Conservation (phyloP, 2,888 invertebrate genomes). For the Ernsta delagoae region DNA sequence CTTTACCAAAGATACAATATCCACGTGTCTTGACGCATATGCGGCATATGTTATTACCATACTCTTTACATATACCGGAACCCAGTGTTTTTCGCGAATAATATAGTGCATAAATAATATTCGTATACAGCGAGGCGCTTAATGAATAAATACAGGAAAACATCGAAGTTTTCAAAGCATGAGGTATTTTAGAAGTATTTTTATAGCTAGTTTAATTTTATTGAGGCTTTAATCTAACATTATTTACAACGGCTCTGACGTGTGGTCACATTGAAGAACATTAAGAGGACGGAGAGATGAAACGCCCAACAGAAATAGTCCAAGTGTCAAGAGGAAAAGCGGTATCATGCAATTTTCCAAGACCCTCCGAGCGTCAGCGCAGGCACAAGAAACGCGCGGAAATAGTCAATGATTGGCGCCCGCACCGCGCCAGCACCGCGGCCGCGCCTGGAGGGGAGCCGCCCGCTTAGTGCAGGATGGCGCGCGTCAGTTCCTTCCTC, state of each 20-base stretch:
- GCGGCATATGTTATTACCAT: background rate
- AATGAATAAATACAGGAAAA: background rate
- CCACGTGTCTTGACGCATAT: background rate
- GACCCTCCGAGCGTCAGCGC: conserved; percentile 24
- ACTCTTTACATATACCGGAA: conserved; percentile 11
- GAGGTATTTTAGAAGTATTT: too few relatives aligned
- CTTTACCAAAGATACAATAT: background rate
- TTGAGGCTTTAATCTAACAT: too few relatives aligned
- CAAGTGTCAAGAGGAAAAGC: conserved; percentile 24
- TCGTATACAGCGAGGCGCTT: background rate
- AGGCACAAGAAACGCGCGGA: conserved; percentile 21
- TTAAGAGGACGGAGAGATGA: too few relatives aligned
- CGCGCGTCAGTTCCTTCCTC: conserved; percentile 10
- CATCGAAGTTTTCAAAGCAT: background rate
- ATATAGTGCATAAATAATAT: conserved; percentile 1
- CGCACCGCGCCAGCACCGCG: background rate
- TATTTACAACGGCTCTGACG: too few relatives aligned
- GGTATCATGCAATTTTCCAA: conserved; percentile 29
- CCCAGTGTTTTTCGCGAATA: conserved; percentile 13
- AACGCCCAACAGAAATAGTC: background rate
- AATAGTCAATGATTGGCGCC: conserved; percentile 23
- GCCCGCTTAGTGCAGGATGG: background rate
- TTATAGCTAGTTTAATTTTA: too few relatives aligned
- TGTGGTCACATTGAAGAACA: too few relatives aligned
- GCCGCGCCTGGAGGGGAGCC: background rate